Evolutionary conservation across 2,113 vertebrate genomes (phyloP), one percentile per base, ranked within the genome.

Genomic region (Abramis brama): DNA sequence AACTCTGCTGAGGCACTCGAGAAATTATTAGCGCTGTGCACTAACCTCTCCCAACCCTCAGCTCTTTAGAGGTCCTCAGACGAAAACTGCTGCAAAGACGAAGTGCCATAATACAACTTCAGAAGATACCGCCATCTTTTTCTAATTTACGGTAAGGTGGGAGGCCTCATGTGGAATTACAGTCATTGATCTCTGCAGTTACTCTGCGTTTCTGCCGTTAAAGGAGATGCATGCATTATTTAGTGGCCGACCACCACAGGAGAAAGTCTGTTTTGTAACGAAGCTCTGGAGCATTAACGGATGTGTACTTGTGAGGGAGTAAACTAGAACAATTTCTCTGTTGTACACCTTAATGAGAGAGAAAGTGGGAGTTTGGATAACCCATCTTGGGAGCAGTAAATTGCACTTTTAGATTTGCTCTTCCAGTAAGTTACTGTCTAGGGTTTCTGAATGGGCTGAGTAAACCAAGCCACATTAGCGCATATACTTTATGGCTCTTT

Each of bases 171-270:
- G 79, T 66, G 79, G 10, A 80, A 80, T 80, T 80, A 80, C 79
- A 66, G 59, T 80, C 8, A 80, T 66, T 45, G 79, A 80, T 80
- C 79, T 66, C n/a, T 43, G 81, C 83, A 90, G 93, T 94, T 90
- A 92, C 94, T 92, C 90, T 60, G 88, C 87, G 85, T 91, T 90
- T 89, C 85, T 89, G 80, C 87, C 70, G 50, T 60, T 89, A 85
- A 43, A 80, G 55, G 21, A 77, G 88, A 70, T 57, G 19, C 55
- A 89, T 94, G 88, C 84, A 92, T 94, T 93, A 93, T 92, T 92
- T 80, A 94, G 80, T 79, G 85, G 76, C 60, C 43, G 23, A 50
- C n/a, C 88, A 88, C 87, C 92, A 92, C 91, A 93, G 91, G 90
- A 91, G 91, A 89, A 83, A 23, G 52, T 85, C 55, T 52, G 85